A percentile compares a stretch with the other conserved stretches of the same genome.
These are phyloP conservation scores for Oryzias sinensis DNA, from an alignment of 2,797 vertebrate species.

Conservation along the genomic window DNA sequence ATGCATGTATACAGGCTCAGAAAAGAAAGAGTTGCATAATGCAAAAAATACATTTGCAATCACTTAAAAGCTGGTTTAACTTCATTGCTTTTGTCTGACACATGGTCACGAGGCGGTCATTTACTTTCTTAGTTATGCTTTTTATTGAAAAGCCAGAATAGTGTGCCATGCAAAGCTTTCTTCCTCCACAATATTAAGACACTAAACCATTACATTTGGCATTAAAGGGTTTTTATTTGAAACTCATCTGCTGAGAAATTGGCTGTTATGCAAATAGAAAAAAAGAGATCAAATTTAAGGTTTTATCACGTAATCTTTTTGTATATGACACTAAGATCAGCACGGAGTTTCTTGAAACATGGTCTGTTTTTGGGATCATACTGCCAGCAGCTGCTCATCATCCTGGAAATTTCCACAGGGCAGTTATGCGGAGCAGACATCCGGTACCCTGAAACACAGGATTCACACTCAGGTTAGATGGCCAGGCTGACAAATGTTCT, in stretches of 20 bases:
- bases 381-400: slow-evolving; percentile 93
- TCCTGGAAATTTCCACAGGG: slow-evolving; percentile 82
- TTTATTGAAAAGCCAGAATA: too few species aligned
- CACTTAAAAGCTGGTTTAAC: slow-evolving; percentile 1
- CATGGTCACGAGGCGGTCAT: background rate
- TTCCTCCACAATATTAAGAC: background rate
- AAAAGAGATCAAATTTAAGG: background rate
- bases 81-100: background rate
- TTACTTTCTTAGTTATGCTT: background rate
- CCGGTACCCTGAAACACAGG: slow-evolving; percentile 79
- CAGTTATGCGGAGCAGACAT: slow-evolving; percentile 84
- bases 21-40: background rate
- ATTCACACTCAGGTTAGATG: slow-evolving; percentile 1
- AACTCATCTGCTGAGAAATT: background rate
- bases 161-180: too few species aligned
- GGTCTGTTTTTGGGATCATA: slow-evolving; percentile 85
- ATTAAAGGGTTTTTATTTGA: background rate
- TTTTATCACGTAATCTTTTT: slow-evolving; percentile 58
- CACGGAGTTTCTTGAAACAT: slow-evolving; percentile 78
- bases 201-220: background rate
- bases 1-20: too few species aligned
- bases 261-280: background rate
- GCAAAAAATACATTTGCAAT: background rate
- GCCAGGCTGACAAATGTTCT: background rate
- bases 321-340: slow-evolving; percentile 79